Percentiles rank a stretch among this genome's conserved stretches.
These are phyloP conservation scores for Lepidurus apus DNA, from an alignment of 1,140 invertebrate species.

Conservation along the genomic window DNA sequence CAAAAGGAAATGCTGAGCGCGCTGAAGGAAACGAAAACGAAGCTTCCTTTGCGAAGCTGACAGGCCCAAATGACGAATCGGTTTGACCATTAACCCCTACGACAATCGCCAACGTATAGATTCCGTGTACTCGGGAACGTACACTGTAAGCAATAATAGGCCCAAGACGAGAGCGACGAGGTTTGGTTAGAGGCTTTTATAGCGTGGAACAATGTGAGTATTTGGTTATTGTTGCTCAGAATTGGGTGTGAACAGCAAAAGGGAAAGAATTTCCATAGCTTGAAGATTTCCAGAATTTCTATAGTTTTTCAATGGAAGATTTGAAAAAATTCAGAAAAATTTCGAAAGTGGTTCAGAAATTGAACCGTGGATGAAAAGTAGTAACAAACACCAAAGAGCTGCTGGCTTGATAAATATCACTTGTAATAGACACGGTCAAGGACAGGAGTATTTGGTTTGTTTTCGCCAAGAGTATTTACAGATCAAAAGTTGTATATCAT, in stretches of 20 bases:
- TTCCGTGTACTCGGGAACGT: neutral
- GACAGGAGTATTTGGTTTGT: slow-evolving; percentile 1
- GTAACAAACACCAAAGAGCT: neutral
- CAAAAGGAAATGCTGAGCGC: slow-evolving; percentile 6
- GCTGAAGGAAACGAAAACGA: neutral
- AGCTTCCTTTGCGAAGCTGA: slow-evolving; percentile 14
- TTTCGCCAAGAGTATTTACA: neutral
- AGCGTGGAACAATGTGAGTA: neutral
- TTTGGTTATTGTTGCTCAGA: neutral
- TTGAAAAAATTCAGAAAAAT: no score
- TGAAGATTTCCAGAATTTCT: neutral
- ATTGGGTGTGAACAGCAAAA: slow-evolving; percentile 3
- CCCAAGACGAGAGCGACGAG: no score
- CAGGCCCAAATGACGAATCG: slow-evolving; percentile 16
- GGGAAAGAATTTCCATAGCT: neutral
- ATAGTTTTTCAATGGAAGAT: no score
- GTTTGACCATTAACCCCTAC: slow-evolving; percentile 21
- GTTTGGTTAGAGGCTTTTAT: no score
- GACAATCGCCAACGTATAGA: slow-evolving; percentile 3
- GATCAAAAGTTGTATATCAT: neutral
- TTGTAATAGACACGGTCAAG: slow-evolving; percentile 12
- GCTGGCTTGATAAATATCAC: neutral
- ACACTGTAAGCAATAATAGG: no score
- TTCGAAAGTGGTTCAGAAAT: neutral
- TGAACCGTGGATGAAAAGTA: neutral